Conservation (phyloP, 2,113 vertebrate genomes). For the Prochilodus magdalenae region DNA sequence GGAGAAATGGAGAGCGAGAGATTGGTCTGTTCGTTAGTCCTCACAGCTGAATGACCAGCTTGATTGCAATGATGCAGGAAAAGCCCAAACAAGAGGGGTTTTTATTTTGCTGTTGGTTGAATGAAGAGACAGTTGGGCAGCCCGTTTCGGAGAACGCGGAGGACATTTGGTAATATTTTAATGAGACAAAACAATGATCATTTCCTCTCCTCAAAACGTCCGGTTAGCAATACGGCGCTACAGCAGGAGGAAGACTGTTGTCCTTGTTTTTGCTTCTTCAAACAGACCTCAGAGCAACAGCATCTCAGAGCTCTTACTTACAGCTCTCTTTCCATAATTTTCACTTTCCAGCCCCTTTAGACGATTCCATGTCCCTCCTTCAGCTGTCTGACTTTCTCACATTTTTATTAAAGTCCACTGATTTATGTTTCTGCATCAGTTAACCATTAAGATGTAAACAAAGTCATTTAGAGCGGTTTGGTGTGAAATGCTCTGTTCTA, state of each 20-base stretch:
- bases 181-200: not conserved
- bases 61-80: constrained; percentile 1
- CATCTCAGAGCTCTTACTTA: not conserved
- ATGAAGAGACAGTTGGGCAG: not conserved
- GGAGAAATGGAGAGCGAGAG: constrained; percentile 2
- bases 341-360: not conserved
- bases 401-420: not conserved
- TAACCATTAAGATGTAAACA: no score
- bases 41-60: not conserved
- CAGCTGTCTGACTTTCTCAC: not conserved
- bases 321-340: not conserved
- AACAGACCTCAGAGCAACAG: not conserved
- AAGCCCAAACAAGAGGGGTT: not conserved
- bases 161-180: not conserved
- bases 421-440: no score
- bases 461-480: no score
- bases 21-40: not conserved
- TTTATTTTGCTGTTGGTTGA: not conserved
- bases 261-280: not conserved
- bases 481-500: no score
- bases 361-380: not conserved
- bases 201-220: not conserved
- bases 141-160: not conserved
- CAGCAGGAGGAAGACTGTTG: not conserved
- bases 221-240: not conserved